Percentiles rank a stretch among this genome's conserved stretches.
Evolutionary conservation across 1,140 invertebrate species (phyloP).

Genomic region (Scaptomyza montana): DNA sequence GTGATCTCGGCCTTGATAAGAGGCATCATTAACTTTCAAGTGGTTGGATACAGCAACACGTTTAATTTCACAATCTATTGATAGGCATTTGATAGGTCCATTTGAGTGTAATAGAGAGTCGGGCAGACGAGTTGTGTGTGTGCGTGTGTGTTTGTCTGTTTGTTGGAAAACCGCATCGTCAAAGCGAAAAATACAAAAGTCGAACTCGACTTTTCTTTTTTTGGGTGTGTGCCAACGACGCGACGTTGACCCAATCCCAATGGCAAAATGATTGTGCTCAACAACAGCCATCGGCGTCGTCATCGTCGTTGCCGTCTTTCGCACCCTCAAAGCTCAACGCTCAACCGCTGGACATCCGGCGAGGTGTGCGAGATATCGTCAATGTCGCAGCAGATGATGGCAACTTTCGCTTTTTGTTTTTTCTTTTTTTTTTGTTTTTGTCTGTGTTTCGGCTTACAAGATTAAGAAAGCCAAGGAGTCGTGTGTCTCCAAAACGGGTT

Average conservation of each 20-base stretch:
- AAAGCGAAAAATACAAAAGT: slow-evolving; percentile 5
- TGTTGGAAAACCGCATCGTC: slow-evolving; percentile 55
- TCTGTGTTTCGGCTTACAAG: slow-evolving; percentile 32
- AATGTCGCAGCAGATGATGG: slow-evolving; percentile 18
- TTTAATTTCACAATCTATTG: slow-evolving; percentile 48
- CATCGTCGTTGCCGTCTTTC: neutral
- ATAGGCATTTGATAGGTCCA: slow-evolving; percentile 54
- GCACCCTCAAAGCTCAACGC: neutral
- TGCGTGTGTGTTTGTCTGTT: neutral
- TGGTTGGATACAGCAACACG: slow-evolving; percentile 9
- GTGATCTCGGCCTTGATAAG: slow-evolving; percentile 36
- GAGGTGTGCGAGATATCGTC: slow-evolving; percentile 22
- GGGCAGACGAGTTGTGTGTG: slow-evolving; percentile 19
- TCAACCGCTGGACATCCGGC: slow-evolving; percentile 48
- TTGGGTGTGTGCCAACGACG: slow-evolving; percentile 17
- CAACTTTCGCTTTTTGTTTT: slow-evolving; percentile 68
- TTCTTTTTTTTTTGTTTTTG: neutral
- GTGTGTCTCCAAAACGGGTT: slow-evolving; percentile 46
- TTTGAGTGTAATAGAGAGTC: slow-evolving; percentile 51
- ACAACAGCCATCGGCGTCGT: neutral
- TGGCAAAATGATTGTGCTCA: slow-evolving; percentile 15
- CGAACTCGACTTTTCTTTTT: slow-evolving; percentile 44
- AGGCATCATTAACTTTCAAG: slow-evolving; percentile 26
- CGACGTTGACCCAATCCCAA: slow-evolving; percentile 60
- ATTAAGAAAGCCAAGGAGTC: slow-evolving; percentile 64